phyloP scores from a whole-genome alignment of 2,888 invertebrate genomes.

The Scrobipalpa atriplicella region DNA sequence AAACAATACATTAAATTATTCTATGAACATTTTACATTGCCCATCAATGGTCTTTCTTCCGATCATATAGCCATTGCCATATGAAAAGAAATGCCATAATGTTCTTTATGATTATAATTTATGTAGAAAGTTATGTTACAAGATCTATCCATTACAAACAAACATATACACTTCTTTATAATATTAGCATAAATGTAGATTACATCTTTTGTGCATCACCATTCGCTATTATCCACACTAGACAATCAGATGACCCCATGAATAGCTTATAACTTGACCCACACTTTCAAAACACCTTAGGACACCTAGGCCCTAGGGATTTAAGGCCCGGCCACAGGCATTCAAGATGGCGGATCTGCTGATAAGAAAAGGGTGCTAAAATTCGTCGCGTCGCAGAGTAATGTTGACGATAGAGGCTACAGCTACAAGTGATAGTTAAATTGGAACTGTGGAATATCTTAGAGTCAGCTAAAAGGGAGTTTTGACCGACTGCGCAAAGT shows the following conservation, averaged over 20 bases:
- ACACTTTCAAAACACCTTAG: conserved; percentile 26
- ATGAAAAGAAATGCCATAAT: too few species aligned
- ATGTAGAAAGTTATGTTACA: too few species aligned
- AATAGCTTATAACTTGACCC: conserved; percentile 28
- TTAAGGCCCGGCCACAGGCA: conserved; percentile 34
- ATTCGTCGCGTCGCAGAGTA: conserved; percentile 32
- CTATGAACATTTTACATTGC: too few species aligned
- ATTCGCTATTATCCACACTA: too few species aligned
- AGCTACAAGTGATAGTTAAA: neutral
- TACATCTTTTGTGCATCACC: too few species aligned
- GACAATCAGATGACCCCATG: neutral
- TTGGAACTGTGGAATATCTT: neutral
- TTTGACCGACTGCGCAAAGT: neutral
- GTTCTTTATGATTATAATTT: too few species aligned
- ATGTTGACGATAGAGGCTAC: conserved; percentile 15
- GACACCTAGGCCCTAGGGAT: conserved; percentile 33
- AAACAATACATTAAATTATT: too few species aligned
- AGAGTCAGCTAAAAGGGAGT: neutral
- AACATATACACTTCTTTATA: too few species aligned
- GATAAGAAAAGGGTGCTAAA: conserved; percentile 36
- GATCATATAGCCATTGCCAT: too few species aligned
- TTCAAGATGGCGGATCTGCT: conserved; percentile 33
- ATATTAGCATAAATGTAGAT: too few species aligned
- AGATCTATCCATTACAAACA: too few species aligned
- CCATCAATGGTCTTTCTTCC: too few species aligned